Base-by-base conservation (phyloP, 2,797 vertebrate genomes). In the Acanthurus tractus region DNA sequence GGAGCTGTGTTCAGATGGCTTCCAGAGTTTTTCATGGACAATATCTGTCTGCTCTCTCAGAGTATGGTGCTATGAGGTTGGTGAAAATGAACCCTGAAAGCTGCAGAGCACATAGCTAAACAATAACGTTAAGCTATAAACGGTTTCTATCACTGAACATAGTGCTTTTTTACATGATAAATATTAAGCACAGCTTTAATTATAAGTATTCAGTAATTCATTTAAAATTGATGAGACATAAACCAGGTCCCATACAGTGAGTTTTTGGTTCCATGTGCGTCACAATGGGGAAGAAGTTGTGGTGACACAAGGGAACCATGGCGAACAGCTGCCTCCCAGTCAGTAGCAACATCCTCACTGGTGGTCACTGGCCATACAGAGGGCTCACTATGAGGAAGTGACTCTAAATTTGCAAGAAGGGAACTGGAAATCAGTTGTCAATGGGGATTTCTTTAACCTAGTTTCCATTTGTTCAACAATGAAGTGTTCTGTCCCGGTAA, bases 341-440 rank as follows among this genome's bases (percentile, higher is more conserved):
- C 74, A 65, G 52, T 34, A 62, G 34, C 8, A 68, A 53, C 70
- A 58, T 12, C 49, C 52, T 18, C 0, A 7, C 23, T 20, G 45
- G 36, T 22, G 56, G 13, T 75, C 57, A 55, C 8, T 20, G 20
- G 55, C 36, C 29, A 53, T 42, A 36, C 50, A 12, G 7, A 63
- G 49, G 40, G 13, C 62, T 3, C 12, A 17, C 40, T 25, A 81
- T 82, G 77, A 86, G 91, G 90, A 92, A 93, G 84, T 87, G 71
- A 67, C 53, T 77, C 71, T 78, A 52, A 53, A 75, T 66, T 55
- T 61, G 62, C 15, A 8, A 54, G 63, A 86, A 81, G 74, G 80
- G 86, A 89, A 91, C 82, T 89, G 90, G 86, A 90, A 89, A 86
- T 50, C 46, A 58, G 34, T 81, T 77, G 79, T 90, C 80, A 91